A percentile compares a stretch with the other conserved stretches of the same genome.
These are phyloP conservation scores for Orchesella cincta DNA, from an alignment of 1,140 invertebrate genomes.

Conservation along the genomic window DNA sequence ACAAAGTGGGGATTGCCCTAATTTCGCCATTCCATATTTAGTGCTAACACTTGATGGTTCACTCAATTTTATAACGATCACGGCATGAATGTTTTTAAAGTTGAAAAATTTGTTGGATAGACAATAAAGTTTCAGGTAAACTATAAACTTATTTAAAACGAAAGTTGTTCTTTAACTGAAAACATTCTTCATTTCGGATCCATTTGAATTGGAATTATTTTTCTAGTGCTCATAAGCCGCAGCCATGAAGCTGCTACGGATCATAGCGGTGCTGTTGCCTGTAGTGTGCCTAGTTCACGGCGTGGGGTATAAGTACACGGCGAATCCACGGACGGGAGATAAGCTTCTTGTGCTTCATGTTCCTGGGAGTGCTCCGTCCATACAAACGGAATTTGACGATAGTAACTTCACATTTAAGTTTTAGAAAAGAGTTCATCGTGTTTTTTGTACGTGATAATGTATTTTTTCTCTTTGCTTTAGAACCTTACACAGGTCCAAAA, in stretches of 20 bases:
- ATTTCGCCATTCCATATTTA: background rate
- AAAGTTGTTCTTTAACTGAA: too few species aligned
- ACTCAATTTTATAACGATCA: too few species aligned
- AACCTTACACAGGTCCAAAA: background rate
- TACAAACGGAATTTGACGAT: slow-evolving; percentile 37
- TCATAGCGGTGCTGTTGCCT: slow-evolving; percentile 5
- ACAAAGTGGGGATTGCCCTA: slow-evolving; percentile 10
- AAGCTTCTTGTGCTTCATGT: slow-evolving; percentile 35
- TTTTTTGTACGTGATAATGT: background rate
- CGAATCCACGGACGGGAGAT: slow-evolving; percentile 28
- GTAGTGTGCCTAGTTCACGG: slow-evolving; percentile 22
- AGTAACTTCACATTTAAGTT: too few species aligned
- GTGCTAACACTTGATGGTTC: background rate
- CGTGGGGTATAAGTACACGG: slow-evolving; percentile 31
- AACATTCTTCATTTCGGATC: too few species aligned
- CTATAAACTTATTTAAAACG: too few species aligned
- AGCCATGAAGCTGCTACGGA: slow-evolving; percentile 25
- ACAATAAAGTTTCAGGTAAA: too few species aligned
- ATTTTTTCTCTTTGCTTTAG: background rate
- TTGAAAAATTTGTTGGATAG: too few species aligned
- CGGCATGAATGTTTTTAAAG: too few species aligned
- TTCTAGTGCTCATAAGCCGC: background rate
- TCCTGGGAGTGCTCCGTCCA: slow-evolving; percentile 26
- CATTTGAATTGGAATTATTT: too few species aligned
- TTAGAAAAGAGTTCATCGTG: too few species aligned